Conservation (phyloP, 2,797 vertebrate species). For the Microctenopoma stevenorrisi region DNA sequence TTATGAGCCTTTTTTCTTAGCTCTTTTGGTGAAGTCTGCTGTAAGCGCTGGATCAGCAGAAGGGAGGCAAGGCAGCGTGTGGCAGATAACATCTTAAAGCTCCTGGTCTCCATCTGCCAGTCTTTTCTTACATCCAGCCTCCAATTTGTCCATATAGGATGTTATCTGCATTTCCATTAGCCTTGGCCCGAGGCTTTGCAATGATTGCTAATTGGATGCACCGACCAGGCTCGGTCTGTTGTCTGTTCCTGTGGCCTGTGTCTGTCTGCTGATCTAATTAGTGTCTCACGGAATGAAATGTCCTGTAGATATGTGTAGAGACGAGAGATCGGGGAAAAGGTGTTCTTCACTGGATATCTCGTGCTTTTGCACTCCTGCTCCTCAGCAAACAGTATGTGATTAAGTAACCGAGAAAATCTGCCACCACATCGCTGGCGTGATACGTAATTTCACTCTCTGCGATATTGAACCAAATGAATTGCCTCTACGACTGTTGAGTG, state of each 20-base stretch:
- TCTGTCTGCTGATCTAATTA: conserved; percentile 55
- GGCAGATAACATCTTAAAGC: conserved; percentile 73
- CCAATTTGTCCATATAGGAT: conserved; percentile 67
- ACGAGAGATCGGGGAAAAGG: conserved; percentile 29
- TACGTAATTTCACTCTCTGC: conserved; percentile 52
- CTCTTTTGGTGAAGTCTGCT: conserved; percentile 39
- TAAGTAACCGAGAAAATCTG: conserved; percentile 33
- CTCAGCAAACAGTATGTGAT: conserved; percentile 30
- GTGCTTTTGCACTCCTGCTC: conserved; percentile 15
- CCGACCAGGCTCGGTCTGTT: conserved; percentile 15
- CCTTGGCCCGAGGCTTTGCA: conserved; percentile 54
- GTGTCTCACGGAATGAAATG: conserved; percentile 38
- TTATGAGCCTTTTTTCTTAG: conserved; percentile 50
- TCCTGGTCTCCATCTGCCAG: conserved; percentile 62
- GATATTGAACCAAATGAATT: conserved; percentile 52
- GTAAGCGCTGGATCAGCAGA: conserved; percentile 73
- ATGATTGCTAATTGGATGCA: conserved; percentile 72
- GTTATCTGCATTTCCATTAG: conserved; percentile 79
- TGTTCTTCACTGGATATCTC: conserved; percentile 12
- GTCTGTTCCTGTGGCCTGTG: conserved; percentile 40
- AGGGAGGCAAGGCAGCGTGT: conserved; percentile 37
- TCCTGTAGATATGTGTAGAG: conserved; percentile 21
- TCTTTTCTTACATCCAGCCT: conserved; percentile 63
- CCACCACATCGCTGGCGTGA: conserved; percentile 18
- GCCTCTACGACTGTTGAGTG: conserved; percentile 11